These are phyloP conservation scores for Dicentrarchus labrax DNA, from an alignment of 2,113 vertebrate species.

Conservation along the genomic window DNA sequence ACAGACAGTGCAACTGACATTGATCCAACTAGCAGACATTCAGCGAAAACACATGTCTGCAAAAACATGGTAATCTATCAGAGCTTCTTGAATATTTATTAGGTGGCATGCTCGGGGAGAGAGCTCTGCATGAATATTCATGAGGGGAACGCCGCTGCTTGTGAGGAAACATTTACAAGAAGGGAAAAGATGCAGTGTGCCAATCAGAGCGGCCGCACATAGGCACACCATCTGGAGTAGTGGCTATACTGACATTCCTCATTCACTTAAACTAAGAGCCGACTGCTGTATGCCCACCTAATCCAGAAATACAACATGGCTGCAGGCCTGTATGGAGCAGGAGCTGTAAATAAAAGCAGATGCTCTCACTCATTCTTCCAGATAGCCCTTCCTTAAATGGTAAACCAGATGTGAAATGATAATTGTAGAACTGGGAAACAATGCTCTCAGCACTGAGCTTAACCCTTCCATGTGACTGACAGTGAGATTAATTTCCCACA, in stretches of 20 bases:
- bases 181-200: slow-evolving; percentile 19
- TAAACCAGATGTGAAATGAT: neutral
- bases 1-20: slow-evolving; percentile 14
- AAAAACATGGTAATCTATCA: slow-evolving; percentile 59
- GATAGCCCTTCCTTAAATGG: neutral
- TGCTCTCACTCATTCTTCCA: neutral
- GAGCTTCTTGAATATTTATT: slow-evolving; percentile 74
- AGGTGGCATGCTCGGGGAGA: slow-evolving; percentile 29
- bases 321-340: slow-evolving; percentile 3
- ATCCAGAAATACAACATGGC: neutral
- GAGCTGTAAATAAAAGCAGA: slow-evolving; percentile 21
- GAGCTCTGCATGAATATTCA: slow-evolving; percentile 70
- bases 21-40: slow-evolving; percentile 36
- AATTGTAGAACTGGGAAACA: neutral
- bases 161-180: slow-evolving; percentile 39
- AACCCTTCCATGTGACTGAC: slow-evolving; percentile 40
- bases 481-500: slow-evolving; percentile 54
- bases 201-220: slow-evolving; percentile 41
- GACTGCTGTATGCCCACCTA: neutral
- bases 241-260: neutral
- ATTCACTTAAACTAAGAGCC: neutral
- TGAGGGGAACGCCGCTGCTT: slow-evolving; percentile 40
- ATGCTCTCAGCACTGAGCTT: neutral
- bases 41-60: slow-evolving; percentile 31
- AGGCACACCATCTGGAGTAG: slow-evolving; percentile 61